Percentiles rank a stretch among this genome's conserved stretches.
Conservation (phyloP, 30 jellyfish, hydroid and myxozoan genomes). For the Morbakka virulenta region DNA sequence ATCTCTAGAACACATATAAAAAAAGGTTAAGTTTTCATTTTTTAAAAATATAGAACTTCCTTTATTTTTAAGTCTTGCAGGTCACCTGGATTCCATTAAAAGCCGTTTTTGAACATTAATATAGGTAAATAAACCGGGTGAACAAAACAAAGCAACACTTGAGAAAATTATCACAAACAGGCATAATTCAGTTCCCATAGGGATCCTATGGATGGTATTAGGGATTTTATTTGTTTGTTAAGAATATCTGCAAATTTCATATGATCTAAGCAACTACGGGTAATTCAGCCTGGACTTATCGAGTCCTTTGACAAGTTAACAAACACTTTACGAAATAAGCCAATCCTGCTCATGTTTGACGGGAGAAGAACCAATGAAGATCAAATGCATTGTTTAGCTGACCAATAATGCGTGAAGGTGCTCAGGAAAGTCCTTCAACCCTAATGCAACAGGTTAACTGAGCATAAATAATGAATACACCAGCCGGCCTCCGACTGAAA, state of each 20-base stretch:
- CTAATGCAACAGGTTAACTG: slow-evolving; percentile 60
- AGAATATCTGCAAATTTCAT: neutral
- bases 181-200: no score
- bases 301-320: slow-evolving; percentile 37
- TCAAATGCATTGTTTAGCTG: slow-evolving; percentile 55
- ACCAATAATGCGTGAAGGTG: slow-evolving; percentile 48
- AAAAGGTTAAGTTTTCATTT: no score
- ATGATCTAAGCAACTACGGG: slow-evolving; percentile 85
- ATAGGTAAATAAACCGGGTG: no score
- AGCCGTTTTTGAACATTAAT: no score
- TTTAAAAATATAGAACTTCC: no score
- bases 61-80: no score
- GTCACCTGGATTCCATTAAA: no score
- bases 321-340: neutral
- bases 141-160: no score
- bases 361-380: neutral
- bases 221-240: neutral
- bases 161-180: no score
- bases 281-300: slow-evolving; percentile 57
- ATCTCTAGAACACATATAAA: no score
- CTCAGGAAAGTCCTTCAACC: slow-evolving; percentile 60
- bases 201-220: no score
- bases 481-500: slow-evolving; percentile 16
- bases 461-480: slow-evolving; percentile 77
- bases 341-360: neutral